Conservation (phyloP, 2,888 invertebrate genomes). For the Camponotus fellah region DNA sequence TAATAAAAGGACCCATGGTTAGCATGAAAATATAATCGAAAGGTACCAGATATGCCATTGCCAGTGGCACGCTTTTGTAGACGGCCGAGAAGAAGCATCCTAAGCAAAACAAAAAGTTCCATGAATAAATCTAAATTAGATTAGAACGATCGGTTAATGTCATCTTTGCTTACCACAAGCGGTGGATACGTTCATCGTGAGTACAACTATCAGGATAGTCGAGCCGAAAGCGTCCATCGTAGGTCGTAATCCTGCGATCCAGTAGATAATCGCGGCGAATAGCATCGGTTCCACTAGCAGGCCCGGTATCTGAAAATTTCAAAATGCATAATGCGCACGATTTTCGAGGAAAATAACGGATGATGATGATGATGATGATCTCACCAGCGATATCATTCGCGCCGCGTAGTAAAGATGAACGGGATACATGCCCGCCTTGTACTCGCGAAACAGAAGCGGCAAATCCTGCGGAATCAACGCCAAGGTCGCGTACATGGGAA, state of each 20-base stretch:
- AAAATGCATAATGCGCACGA: not conserved
- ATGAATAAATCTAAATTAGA: not conserved
- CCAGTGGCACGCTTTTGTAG: constrained; percentile 92
- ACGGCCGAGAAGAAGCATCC: constrained; percentile 95
- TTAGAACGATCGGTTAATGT: too few relatives aligned
- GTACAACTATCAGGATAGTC: constrained; percentile 90
- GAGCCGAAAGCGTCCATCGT: constrained; percentile 90
- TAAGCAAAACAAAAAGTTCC: constrained; percentile 82
- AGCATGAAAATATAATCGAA: constrained; percentile 95
- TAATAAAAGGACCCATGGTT: constrained; percentile 94
- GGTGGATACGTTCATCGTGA: constrained; percentile 95
- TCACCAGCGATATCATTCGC: constrained; percentile 93
- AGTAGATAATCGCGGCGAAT: constrained; percentile 94
- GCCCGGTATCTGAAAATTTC: constrained; percentile 91
- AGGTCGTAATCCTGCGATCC: constrained; percentile 93
- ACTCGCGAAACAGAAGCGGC: constrained; percentile 93
- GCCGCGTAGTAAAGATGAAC: constrained; percentile 93
- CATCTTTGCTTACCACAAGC: constrained; percentile 90
- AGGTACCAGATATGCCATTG: constrained; percentile 94
- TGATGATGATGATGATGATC: constrained; percentile 63
- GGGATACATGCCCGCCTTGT: constrained; percentile 93
- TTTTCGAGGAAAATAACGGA: constrained; percentile 43
- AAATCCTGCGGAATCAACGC: constrained; percentile 93
- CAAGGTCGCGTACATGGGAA: constrained; percentile 96
- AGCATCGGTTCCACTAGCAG: constrained; percentile 93